These are phyloP conservation scores for Aegotheles bennettii DNA, from an alignment of 2,113 vertebrate species.

Conservation along the genomic window DNA sequence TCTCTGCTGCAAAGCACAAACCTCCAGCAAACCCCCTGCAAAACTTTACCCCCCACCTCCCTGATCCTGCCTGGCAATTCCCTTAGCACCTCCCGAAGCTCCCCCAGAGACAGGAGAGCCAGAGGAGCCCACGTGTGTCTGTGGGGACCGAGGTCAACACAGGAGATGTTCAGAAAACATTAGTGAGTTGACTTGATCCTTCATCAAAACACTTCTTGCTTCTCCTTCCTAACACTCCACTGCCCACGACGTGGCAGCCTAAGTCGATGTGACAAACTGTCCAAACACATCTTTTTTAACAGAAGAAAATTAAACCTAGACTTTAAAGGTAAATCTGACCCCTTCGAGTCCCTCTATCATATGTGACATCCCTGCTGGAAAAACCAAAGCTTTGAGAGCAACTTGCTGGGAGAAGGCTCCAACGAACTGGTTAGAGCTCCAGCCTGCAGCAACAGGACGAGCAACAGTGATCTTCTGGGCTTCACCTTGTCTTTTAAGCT, in stretches of 20 bases:
- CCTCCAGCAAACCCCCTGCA: neutral
- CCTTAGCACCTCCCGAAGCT: neutral
- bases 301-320: constrained; percentile 30
- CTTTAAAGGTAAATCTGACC: constrained; percentile 35
- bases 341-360: neutral
- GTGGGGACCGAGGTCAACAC: neutral
- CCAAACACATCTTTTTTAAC: constrained; percentile 48
- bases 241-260: constrained; percentile 52
- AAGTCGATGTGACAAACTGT: constrained; percentile 66
- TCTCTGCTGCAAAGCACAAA: neutral
- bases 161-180: constrained; percentile 27
- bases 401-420: neutral
- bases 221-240: constrained; percentile 51
- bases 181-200: constrained; percentile 28
- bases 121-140: neutral
- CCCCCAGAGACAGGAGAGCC: neutral
- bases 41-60: neutral
- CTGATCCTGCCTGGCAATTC: neutral
- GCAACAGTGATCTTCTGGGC: neutral
- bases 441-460: neutral
- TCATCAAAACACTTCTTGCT: constrained; percentile 48
- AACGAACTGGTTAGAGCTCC: neutral
- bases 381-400: neutral
- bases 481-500: neutral
- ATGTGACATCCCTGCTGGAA: neutral